Conservation (phyloP, 2,797 vertebrate genomes). For the Clarias laeviceps region DNA sequence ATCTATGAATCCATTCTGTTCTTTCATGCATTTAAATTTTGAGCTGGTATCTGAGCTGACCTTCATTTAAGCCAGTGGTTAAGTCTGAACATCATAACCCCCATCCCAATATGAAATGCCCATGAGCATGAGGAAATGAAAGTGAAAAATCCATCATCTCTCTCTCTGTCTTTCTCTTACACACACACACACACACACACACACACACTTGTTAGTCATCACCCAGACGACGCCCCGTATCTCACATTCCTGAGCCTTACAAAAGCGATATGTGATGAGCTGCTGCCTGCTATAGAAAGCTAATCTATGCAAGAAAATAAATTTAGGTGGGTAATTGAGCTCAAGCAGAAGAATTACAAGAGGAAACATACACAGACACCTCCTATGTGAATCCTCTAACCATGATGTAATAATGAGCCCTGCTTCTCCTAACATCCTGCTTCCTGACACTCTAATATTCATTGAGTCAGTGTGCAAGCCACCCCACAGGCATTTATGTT, state of each 20-base stretch:
- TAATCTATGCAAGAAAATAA: conserved; percentile 70
- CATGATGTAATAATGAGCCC: conserved; percentile 68
- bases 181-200: conserved; percentile 33
- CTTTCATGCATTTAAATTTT: conserved; percentile 80
- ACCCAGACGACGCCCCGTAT: conserved; percentile 52
- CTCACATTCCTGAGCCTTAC: conserved; percentile 68
- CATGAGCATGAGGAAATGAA: conserved; percentile 69
- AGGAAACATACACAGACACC: conserved; percentile 51
- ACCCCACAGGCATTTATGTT: conserved; percentile 43
- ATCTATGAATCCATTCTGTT: conserved; percentile 69
- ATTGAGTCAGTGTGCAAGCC: conserved; percentile 45
- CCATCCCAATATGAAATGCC: conserved; percentile 63
- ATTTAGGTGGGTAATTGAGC: conserved; percentile 70
- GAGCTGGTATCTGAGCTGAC: conserved; percentile 65
- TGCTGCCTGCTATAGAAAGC: conserved; percentile 66
- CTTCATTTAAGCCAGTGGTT: conserved; percentile 73
- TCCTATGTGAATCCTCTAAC: conserved; percentile 63
- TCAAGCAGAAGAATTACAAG: conserved; percentile 62
- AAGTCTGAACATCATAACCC: conserved; percentile 70
- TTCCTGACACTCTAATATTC: conserved; percentile 52
- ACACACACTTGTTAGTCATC: conserved; percentile 54
- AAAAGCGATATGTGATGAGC: conserved; percentile 70
- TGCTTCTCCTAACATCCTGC: conserved; percentile 39
- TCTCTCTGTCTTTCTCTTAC: conserved; percentile 20
- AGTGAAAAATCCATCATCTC: conserved; percentile 70